Evolutionary conservation across 2,888 invertebrate genomes (phyloP), one percentile per base, ranked within the genome.

Genomic region (Timandra comae): DNA sequence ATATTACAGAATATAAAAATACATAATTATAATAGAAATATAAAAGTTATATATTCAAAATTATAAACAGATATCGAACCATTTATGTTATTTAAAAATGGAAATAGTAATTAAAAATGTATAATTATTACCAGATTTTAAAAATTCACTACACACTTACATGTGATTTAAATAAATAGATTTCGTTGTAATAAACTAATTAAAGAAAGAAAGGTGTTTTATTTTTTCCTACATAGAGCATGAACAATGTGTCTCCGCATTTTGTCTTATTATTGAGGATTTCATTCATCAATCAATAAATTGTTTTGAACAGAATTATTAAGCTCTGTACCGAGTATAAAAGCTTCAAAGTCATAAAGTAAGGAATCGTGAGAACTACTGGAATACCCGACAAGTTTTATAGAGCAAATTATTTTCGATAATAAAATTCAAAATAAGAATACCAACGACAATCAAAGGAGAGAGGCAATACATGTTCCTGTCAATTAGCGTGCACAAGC

Each of bases 181-280:
- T 70, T 80, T 82, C 66, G 73, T 81, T 81, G 75, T 79, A 84
- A 71, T 84, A 84, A 82, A 84, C 52, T 35, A 41, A 48, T 47
- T 48, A 48, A 49, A 57, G 44, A 30, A 38, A 42, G 37, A n/a
- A 25, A 42, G 39, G 27, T 42, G 27, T 45, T 37, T 48, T 30
- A 48, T 45, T 38, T 28, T 39, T 39, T 31, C n/a, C n/a, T n/a
- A n/a, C n/a, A n/a, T n/a, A n/a, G n/a, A n/a, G n/a, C n/a, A n/a
- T n/a, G n/a, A n/a, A n/a, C n/a, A n/a, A n/a, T n/a, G n/a, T n/a
- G n/a, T n/a, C n/a, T n/a, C n/a, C n/a, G n/a, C n/a, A n/a, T n/a
- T n/a, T n/a, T n/a, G n/a, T n/a, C n/a, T n/a, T n/a, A n/a, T n/a
- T n/a, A n/a, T n/a, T n/a, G n/a, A n/a, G n/a, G n/a, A n/a, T n/a